Conservation (phyloP, 2,888 invertebrate genomes). For the Hemithea aestivaria region DNA sequence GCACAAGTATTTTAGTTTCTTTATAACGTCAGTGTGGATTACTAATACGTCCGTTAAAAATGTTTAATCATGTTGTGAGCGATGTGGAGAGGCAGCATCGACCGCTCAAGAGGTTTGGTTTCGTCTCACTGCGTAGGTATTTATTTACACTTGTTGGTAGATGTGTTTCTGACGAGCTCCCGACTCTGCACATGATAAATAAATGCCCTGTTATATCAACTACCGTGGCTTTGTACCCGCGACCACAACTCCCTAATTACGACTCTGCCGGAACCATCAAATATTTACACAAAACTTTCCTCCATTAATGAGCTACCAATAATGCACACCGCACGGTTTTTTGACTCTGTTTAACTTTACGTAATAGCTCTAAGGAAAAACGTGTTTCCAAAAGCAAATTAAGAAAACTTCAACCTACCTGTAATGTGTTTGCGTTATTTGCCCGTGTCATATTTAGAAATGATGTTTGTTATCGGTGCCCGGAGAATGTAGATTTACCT, state of each 20-base stretch:
- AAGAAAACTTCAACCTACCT: constrained; percentile 46
- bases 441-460: constrained; percentile 50
- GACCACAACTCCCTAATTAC: constrained; percentile 61
- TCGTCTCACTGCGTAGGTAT: constrained; percentile 47
- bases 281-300: constrained; percentile 74
- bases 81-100: constrained; percentile 34
- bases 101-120: constrained; percentile 61
- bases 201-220: constrained; percentile 64
- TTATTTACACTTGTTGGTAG: constrained; percentile 70
- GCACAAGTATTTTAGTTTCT: constrained; percentile 22
- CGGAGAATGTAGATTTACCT: constrained; percentile 51
- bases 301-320: constrained; percentile 75
- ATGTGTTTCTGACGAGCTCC: constrained; percentile 71
- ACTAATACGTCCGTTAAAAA: constrained; percentile 29
- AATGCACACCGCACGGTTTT: constrained; percentile 51
- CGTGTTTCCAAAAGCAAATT: constrained; percentile 54
- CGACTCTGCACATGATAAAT: constrained; percentile 50
- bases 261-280: constrained; percentile 62
- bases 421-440: constrained; percentile 57
- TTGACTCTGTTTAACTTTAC: constrained; percentile 54
- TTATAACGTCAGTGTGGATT: constrained; percentile 21
- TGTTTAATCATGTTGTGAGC: constrained; percentile 31
- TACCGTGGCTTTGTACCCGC: constrained; percentile 67
- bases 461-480: constrained; percentile 58
- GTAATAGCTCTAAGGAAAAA: constrained; percentile 45